Base-by-base conservation (phyloP, 2,797 vertebrate genomes). In the Darevskia mixta region DNA sequence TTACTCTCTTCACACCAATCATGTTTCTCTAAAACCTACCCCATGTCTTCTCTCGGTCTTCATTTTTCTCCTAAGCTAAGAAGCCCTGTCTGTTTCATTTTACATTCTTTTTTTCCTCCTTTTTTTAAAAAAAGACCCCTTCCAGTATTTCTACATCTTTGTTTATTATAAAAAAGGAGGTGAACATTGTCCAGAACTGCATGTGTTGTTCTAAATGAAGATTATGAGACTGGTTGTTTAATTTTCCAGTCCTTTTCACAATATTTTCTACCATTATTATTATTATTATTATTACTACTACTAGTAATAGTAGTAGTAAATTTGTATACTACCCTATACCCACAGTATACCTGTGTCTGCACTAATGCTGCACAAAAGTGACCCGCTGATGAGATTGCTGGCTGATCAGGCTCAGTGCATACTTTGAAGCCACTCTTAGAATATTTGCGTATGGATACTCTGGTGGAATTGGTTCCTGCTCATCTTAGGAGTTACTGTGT, bases 1-100 rank as follows among this genome's bases (percentile, higher is more conserved):
- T 85, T 89, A 85, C 13, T 82, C 55, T 75, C 58, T n/a, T 89
- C 61, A 81, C 71, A 86, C 43, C 61, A 55, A 81, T 82, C 32
- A 86, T 81, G 71, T 58, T 69, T 89, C 61, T 43, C 32, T 49
- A 66, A 66, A 89, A 82, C 27, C 78, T 67, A 23, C 38, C 20
- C 17, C 32, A 38, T 73, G n/a, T 23, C 32, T 25, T 49, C 27
- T 64, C 38, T 58, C 29, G 2, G 17, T 69, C 9, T 38, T 69
- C 27, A 18, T 58, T 71, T 38, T 32, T 43, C 20, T 45, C 58
- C 43, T 41, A 18, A 55, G 61, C 23, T 25, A 66, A 87, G 55
- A 17, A 71, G 2, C 38, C 27, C 25, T 38, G 29, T 55, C 10
- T 9, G 58, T 27, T 32, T 18, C 5, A 35, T 18, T 79, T 8